A percentile compares a stretch with the other conserved stretches of the same genome.
Evolutionary conservation across 2,797 vertebrate species (phyloP).

Genomic region (Lutjanus argentimaculatus): DNA sequence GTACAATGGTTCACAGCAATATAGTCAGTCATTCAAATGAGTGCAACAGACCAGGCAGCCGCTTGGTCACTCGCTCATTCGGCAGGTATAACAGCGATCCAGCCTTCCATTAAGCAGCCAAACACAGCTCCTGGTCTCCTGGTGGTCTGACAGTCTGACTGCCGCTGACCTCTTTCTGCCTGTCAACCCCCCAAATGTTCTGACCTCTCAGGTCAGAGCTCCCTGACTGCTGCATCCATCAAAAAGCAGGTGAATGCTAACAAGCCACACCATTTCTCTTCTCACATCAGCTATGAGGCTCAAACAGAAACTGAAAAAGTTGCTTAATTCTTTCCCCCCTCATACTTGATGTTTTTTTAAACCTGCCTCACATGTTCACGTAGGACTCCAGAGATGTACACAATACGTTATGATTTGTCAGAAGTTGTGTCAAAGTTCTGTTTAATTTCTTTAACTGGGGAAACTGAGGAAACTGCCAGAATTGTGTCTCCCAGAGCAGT

Average conservation of each 20-base stretch:
- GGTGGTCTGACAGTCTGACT: conserved; percentile 28
- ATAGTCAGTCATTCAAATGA: conserved; percentile 3
- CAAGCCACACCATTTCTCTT: background rate
- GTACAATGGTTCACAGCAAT: background rate
- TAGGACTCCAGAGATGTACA: background rate
- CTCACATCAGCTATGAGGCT: conserved; percentile 2
- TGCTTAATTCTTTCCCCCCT: accelerated
- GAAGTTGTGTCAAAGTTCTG: background rate
- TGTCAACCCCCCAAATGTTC: conserved; percentile 34
- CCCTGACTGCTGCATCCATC: conserved; percentile 47
- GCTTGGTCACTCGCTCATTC: background rate
- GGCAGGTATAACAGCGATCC: conserved; percentile 7
- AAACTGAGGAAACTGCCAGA: background rate
- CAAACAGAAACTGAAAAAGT: background rate
- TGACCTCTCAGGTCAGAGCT: conserved; percentile 59
- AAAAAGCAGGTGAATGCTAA: conserved; percentile 56
- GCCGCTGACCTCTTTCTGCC: conserved; percentile 58
- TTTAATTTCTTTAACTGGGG: background rate
- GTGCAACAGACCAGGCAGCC: background rate
- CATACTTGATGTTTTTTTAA: background rate
- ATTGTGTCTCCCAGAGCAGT: background rate
- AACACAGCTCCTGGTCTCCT: conserved; percentile 22
- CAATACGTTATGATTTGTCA: background rate
- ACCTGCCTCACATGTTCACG: background rate
- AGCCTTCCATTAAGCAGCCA: conserved; percentile 25